phyloP scores from a whole-genome alignment of 2,113 vertebrate genomes.

The Ceuthmochares aereus region DNA sequence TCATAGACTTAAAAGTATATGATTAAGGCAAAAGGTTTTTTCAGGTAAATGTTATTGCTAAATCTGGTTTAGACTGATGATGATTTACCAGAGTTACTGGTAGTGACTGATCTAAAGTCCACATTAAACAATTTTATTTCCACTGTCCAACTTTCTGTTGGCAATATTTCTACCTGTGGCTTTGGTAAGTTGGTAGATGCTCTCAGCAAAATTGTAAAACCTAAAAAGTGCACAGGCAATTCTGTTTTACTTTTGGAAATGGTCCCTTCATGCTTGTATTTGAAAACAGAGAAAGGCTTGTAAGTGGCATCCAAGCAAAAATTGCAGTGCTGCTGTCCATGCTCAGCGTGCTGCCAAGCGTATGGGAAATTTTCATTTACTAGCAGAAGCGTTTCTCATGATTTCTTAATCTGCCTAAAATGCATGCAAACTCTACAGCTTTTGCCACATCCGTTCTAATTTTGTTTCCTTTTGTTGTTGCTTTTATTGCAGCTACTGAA shows the following conservation, averaged over 20 bases:
- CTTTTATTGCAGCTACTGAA: conserved; percentile 38
- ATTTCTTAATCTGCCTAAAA: not conserved
- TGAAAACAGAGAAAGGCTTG: accelerated
- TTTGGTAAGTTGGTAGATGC: not conserved
- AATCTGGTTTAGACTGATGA: not conserved
- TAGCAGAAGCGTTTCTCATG: not conserved
- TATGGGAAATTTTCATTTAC: not conserved
- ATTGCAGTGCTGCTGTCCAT: not conserved
- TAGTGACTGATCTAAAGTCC: not conserved
- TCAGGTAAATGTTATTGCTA: not conserved
- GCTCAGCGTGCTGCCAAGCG: not conserved
- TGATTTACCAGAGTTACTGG: not conserved
- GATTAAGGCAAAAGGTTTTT: not conserved
- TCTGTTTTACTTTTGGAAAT: not conserved
- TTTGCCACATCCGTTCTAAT: conserved; percentile 26
- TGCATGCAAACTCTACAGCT: not conserved
- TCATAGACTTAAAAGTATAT: not conserved
- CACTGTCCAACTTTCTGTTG: not conserved
- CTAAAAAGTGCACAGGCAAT: not conserved
- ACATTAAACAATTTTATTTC: not conserved
- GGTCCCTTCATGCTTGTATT: not conserved
- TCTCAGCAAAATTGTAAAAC: not conserved
- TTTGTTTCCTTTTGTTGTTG: conserved; percentile 47
- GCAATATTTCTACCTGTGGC: not conserved
- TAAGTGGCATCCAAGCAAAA: not conserved